Evolutionary conservation across 2,113 vertebrate species (phyloP), one percentile per base, ranked within the genome.

Genomic region (Ardeotis arabs): DNA sequence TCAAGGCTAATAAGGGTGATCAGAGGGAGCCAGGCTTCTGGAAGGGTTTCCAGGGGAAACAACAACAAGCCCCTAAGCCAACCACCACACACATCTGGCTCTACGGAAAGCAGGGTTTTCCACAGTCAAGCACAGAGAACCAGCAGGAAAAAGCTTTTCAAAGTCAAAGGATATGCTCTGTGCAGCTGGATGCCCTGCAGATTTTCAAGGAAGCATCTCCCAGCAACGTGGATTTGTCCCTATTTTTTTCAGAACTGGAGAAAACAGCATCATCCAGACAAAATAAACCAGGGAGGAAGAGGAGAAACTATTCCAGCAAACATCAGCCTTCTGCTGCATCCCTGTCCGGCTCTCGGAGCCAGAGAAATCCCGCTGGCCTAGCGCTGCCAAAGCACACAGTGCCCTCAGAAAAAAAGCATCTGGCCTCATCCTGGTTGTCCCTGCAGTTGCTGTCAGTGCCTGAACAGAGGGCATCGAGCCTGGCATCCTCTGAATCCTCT

Each of bases 351-450:
- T 81, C 56, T 22, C 9, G 5, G 41, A 84, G 80, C 69, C 81
- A 76, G 68, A 93, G 75, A 83, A 91, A 55, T 75, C 75, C 79
- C 2, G 0, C 75, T 77, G 92, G 64, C 47, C 78, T 45, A 2
- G 8, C 21, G 22, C 56, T 67, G 76, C 88, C 86, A 87, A 70
- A 84, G 80, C 79, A 85, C 70, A 53, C 47, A 28, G 88, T 52
- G 88, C 76, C 92, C 75, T 84, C 47, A 70, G 92, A 90, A 67
- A 80, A 80, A 72, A 87, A 93, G 88, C 87, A 96, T 80, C 79
- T 91, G 93, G 84, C 81, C 77, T 89, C 78, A 35, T 67, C 88
- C 77, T 50, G 25, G 52, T 74, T 82, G 60, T 50, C 60, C 86
- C 87, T 66, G 78, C 2, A 18, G 25, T 3, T 41, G 47, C 59